Conservation (phyloP, 1,140 invertebrate species). For the Solen grandis region DNA sequence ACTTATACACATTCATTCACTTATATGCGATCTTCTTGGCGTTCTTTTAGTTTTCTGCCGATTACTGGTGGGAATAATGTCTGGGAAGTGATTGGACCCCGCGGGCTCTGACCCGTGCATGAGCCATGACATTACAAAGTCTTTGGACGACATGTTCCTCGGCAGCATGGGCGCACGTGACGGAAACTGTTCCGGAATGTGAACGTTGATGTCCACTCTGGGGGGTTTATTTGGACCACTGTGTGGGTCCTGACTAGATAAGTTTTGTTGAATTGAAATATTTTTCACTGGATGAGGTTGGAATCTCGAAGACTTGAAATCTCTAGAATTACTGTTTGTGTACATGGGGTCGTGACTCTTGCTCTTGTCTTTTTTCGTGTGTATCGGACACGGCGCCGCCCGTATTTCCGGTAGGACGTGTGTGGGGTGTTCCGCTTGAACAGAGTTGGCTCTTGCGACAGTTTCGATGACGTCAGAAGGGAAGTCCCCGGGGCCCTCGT, state of each 20-base stretch:
- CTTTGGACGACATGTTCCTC: constrained; percentile 54
- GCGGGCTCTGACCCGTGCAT: constrained; percentile 46
- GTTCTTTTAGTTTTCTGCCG: constrained; percentile 2
- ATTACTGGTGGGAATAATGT: constrained; percentile 27
- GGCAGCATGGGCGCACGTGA: constrained; percentile 23
- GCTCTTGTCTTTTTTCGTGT: constrained; percentile 25
- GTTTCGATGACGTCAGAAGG: constrained; percentile 51
- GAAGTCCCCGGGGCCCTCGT: constrained; percentile 26
- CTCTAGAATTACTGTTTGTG: background rate
- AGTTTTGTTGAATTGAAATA: constrained; percentile 23
- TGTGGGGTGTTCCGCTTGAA: background rate
- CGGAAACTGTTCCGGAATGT: constrained; percentile 45
- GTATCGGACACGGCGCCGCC: constrained; percentile 48
- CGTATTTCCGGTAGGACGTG: constrained; percentile 50
- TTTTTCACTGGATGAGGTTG: constrained; percentile 14
- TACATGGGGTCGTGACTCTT: background rate
- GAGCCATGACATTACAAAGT: constrained; percentile 53
- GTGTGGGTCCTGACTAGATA: background rate
- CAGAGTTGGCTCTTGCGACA: constrained; percentile 45
- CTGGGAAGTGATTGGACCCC: constrained; percentile 48
- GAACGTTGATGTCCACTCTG: constrained; percentile 34
- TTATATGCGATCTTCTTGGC: constrained; percentile 4
- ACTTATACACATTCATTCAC: constrained; percentile 15
- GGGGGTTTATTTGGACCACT: background rate
- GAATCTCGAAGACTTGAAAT: background rate